A percentile compares a stretch with the other conserved stretches of the same genome.
These are phyloP conservation scores for Cossypha heuglini DNA, from an alignment of 2,797 vertebrate species.

Conservation along the genomic window DNA sequence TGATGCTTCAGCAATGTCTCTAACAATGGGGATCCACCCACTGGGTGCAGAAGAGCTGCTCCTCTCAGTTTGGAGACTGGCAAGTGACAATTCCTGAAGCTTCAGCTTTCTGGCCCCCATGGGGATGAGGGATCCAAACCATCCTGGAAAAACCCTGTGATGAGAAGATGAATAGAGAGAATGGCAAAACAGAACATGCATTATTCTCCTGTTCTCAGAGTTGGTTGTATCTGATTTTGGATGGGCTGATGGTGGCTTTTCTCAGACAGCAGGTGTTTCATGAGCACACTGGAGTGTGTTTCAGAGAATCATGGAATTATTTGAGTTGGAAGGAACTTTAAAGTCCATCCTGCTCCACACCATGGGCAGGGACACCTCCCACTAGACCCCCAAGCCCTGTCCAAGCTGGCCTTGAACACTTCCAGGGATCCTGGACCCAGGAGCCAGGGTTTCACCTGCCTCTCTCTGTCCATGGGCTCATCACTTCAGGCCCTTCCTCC, in stretches of 20 bases:
- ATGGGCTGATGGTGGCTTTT: not conserved
- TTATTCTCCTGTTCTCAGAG: not conserved
- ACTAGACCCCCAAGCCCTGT: not conserved
- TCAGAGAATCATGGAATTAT: not conserved
- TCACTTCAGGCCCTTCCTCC: not conserved
- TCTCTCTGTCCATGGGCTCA: not conserved
- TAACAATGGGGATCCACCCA: accelerated
- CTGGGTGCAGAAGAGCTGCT: not conserved
- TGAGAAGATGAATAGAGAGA: not conserved
- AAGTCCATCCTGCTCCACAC: no score
- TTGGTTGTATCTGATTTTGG: not conserved
- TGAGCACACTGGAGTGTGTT: not conserved
- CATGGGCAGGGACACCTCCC: not conserved
- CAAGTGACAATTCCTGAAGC: not conserved
- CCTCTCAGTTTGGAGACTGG: not conserved
- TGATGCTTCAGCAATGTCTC: not conserved
- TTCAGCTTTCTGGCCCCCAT: not conserved
- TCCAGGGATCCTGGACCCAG: not conserved
- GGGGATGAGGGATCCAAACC: not conserved
- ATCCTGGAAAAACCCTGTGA: not conserved
- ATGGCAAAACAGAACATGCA: accelerated
- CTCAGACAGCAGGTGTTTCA: accelerated
- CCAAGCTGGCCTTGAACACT: not conserved
- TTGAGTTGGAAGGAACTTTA: no score
- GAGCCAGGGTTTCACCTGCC: not conserved